Evolutionary conservation across 64 coral and sea anemone species (phyloP), one percentile per base, ranked within the genome.

Genomic region (Pocillopora verrucosa): DNA sequence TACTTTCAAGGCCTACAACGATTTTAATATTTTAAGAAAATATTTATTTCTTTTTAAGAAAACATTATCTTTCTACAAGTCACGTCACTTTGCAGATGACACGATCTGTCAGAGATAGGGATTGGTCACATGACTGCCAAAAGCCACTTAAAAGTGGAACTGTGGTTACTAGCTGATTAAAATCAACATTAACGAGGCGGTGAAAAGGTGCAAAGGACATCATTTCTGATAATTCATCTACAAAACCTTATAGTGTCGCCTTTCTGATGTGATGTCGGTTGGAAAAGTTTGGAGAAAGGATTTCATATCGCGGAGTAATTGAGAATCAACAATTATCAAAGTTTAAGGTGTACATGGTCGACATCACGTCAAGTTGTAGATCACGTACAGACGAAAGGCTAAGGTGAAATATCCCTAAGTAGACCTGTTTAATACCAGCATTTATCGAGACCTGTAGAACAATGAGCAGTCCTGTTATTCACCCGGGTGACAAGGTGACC

Each of bases 401-500:
- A 16, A 85, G 26, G 82, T 1, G 22, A 70, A 37, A 85, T 67
- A 84, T 38, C 65, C 35, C 5, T 45, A 61, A 25, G 5, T 41
- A 68, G 15, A 37, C 17, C 13, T 17, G 65, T 19, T 16, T n/a
- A 65, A 65, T 65, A 84, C 4, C 25, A 10, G 58, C 24, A 81
- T 63, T 15, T 72, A 83, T 83, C 80, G 65, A 83, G 80, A 37
- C 14, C 20, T 34, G 10, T 10, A 4, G 19, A 83, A 61, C 24
- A 11, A 85, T 85, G 82, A 85, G 30, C 82, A 65, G 61, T 65
- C 4, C 82, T 85, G 63, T 58, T 16, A 72, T 85, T 70, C 20
- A 72, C 38, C 82, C 63, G 11, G 64, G 82, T 72, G 61, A 72
- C 22, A 85, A 85, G 20, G 82, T 85, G 12, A 72, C 82, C 3